Percentiles rank a stretch among this genome's conserved stretches.
phyloP scores from a whole-genome alignment of 2,888 invertebrate genomes.

The Sabatieria punctata region DNA sequence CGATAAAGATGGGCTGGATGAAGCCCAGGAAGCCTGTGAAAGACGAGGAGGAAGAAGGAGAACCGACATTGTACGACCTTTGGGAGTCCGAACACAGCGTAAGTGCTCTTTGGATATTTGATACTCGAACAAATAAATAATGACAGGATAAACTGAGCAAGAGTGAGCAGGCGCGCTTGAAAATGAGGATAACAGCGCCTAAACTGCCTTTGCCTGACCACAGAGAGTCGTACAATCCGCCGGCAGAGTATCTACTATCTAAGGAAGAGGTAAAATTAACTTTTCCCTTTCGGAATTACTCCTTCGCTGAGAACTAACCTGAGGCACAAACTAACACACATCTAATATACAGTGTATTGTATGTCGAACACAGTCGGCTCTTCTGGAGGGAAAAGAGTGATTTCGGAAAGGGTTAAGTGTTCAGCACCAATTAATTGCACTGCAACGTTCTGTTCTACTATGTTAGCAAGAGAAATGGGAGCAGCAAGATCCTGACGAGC shows the following conservation, averaged over 20 bases:
- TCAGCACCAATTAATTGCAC: conserved; percentile 1
- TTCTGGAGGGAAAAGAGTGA: too few relatives aligned
- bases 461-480: conserved; percentile 56
- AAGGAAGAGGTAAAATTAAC: conserved; percentile 46
- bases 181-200: conserved; percentile 78
- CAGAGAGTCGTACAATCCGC: conserved; percentile 95
- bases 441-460: not conserved
- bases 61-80: conserved; percentile 57
- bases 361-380: too few relatives aligned
- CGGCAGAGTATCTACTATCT: conserved; percentile 82
- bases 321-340: too few relatives aligned
- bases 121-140: too few relatives aligned
- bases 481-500: conserved; percentile 64
- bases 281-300: too few relatives aligned
- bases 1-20: conserved; percentile 91
- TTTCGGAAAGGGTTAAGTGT: not conserved
- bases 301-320: too few relatives aligned
- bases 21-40: conserved; percentile 54
- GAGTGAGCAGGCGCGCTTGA: conserved; percentile 44
- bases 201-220: conserved; percentile 71
- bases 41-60: conserved; percentile 35
- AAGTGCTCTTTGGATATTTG: too few relatives aligned
- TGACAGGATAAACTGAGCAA: conserved; percentile 2
- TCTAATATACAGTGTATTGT: too few relatives aligned
- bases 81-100: conserved; percentile 60